Base-by-base conservation (phyloP, 2,888 invertebrate species). In the Yponomeuta cagnagella region DNA sequence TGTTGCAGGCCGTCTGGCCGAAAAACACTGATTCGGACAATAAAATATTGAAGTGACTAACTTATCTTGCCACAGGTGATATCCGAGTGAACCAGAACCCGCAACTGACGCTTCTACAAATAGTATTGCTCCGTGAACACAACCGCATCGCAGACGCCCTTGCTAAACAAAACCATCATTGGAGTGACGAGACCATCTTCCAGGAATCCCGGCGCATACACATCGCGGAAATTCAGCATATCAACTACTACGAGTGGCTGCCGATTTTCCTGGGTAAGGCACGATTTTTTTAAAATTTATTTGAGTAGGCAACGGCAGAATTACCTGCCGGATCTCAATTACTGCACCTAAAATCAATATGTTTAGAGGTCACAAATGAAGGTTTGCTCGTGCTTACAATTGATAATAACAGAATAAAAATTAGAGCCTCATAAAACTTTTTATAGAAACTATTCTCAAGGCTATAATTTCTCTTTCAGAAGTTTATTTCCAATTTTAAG, bases 201-300 rank as follows among this genome's bases (percentile, higher is more conserved):
- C 96, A 96, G 81, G 96, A 96, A 84, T 93, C 96, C 0, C 91
- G 96, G 69, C 92, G 94, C 63, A 95, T 96, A 71, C 87, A 93
- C 73, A 94, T 95, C 33, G 96, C 95, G 1, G 91, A 95, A 81
- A 93, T 94, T 77, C 96, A 96, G 80, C 93, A 95, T 74, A 95
- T 96, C 77, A 93, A 95, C 71, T 96, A 96, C 81, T 95, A 96
- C 79, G 96, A 96, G 83, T 96, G 95, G 93, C 87, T 96, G 48
- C 96, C 96, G 0, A 94, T 96, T 74, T 93, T 96, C 78, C 92
- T 96, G 68, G 96, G 96, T 94, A 81, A 85, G 85, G 43, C 43
- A 43, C 43, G 43, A 43, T 8, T 43, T 43, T 8, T 8, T 75
- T 6, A 4, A 23, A 23, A 43, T 43, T 43, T 43, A 43, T 43